Conservation (phyloP, 2,888 invertebrate species). For the Ceramica pisi region DNA sequence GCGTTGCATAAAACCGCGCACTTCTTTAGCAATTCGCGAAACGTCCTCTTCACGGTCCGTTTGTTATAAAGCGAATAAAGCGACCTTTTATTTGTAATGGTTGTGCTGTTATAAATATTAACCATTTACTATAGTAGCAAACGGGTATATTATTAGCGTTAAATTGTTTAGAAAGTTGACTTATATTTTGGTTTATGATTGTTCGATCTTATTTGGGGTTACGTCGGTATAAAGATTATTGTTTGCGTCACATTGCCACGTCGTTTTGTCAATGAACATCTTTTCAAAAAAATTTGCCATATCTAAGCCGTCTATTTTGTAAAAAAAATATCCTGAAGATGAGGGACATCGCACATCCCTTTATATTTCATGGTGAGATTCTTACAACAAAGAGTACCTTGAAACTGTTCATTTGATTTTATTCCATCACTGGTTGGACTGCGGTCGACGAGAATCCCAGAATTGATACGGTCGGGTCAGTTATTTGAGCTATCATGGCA, state of each 20-base stretch:
- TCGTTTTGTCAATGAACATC: constrained; percentile 7
- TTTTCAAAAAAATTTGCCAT: background rate
- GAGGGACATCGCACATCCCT: background rate
- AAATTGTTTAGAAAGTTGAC: constrained; percentile 56
- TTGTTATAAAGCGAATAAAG: constrained; percentile 46
- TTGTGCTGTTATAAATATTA: constrained; percentile 54
- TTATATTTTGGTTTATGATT: constrained; percentile 27
- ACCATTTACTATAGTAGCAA: constrained; percentile 45
- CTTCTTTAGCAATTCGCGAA: constrained; percentile 58
- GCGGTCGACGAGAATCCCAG: background rate
- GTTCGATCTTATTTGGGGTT: constrained; percentile 2
- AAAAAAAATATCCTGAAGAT: too few relatives aligned
- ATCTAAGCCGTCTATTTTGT: background rate
- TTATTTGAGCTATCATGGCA: constrained; percentile 23
- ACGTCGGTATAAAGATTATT: constrained; percentile 15
- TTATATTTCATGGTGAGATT: background rate
- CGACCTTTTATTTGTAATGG: constrained; percentile 60
- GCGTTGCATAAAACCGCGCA: constrained; percentile 53
- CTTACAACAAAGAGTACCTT: background rate
- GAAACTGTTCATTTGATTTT: background rate
- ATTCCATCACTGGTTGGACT: background rate
- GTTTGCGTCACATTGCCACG: constrained; percentile 13
- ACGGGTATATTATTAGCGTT: constrained; percentile 49
- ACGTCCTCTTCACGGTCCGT: constrained; percentile 64
- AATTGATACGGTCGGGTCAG: background rate